Base-by-base conservation (phyloP, 2,888 invertebrate species). In the Sialis lutaria region DNA sequence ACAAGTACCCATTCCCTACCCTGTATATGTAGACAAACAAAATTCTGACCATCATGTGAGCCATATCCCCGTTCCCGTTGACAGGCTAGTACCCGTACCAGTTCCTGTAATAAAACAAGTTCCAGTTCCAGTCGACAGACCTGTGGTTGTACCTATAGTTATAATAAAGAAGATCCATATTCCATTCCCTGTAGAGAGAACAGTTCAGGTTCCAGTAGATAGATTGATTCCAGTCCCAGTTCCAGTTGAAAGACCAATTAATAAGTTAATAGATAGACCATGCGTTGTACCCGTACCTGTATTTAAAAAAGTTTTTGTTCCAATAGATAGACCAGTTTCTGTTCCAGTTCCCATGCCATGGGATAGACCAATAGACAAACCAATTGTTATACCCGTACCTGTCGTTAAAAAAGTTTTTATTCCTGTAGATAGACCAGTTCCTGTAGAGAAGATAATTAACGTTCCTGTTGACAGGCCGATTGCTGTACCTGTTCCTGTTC, bases 301-400 rank as follows among this genome's bases (percentile, higher is more conserved):
- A 37, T 63, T 67, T n/a, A 74, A 77, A 3, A 73, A 75, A 1
- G 71, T 73, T 0, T 76, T 77, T 1, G 72, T 78, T 9, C 61
- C 69, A 47, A 70, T 79, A 0, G 72, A 74, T 50, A 69, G 72
- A 54, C 72, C 72, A 45, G 67, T 73, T 8, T 65, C 64, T 8
- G 56, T 65, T 40, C 55, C 57, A 30, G 50, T 58, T 33, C 59
- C 58, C 5, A 51, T 61, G 52, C 63, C 67, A 40, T 62, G 63
- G 13, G 56, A 56, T 46, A 54, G 54, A 48, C 50, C 51, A 22
- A 22, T 22, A 22, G 58, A 58, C 39, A 65, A 64, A 46, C 67
- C 22, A 52, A 52, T 33, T 54, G 55, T 9, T 57, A 52, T 57
- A 56, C 6, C 57, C 59, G 41, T 56, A 56, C 49, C 56, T 56